These are phyloP conservation scores for Cabera pusaria DNA, from an alignment of 2,888 invertebrate species.

Conservation along the genomic window DNA sequence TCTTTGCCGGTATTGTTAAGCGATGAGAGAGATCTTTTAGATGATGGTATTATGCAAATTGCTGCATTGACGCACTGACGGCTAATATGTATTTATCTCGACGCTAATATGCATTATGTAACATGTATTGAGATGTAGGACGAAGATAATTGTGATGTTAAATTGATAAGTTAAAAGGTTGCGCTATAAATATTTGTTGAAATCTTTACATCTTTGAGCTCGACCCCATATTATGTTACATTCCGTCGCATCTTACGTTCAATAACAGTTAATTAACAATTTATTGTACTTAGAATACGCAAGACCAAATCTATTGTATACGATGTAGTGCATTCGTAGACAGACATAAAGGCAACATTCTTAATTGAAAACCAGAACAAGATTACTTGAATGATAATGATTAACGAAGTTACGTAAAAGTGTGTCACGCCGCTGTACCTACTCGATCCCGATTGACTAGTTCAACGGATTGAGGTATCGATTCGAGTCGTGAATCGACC, in stretches of 20 bases:
- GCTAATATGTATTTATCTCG: constrained; percentile 33
- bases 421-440: constrained; percentile 21
- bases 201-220: constrained; percentile 11
- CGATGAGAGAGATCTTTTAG: constrained; percentile 21
- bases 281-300: too few species aligned
- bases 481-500: constrained; percentile 34
- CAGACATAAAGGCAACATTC: constrained; percentile 5
- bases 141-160: constrained; percentile 31
- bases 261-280: too few species aligned
- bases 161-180: constrained; percentile 19
- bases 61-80: constrained; percentile 20
- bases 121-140: constrained; percentile 47
- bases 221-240: neutral
- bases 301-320: too few species aligned
- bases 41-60: constrained; percentile 26
- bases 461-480: constrained; percentile 25
- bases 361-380: constrained; percentile 26
- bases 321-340: too few species aligned
- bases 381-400: constrained; percentile 17
- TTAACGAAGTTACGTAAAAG: constrained; percentile 26
- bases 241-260: too few species aligned
- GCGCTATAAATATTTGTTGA: constrained; percentile 8
- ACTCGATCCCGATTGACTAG: constrained; percentile 29
- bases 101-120: constrained; percentile 47
- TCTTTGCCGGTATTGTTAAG: constrained; percentile 25